Conservation (phyloP, 2,888 invertebrate genomes). For the Nasonia oneida region DNA sequence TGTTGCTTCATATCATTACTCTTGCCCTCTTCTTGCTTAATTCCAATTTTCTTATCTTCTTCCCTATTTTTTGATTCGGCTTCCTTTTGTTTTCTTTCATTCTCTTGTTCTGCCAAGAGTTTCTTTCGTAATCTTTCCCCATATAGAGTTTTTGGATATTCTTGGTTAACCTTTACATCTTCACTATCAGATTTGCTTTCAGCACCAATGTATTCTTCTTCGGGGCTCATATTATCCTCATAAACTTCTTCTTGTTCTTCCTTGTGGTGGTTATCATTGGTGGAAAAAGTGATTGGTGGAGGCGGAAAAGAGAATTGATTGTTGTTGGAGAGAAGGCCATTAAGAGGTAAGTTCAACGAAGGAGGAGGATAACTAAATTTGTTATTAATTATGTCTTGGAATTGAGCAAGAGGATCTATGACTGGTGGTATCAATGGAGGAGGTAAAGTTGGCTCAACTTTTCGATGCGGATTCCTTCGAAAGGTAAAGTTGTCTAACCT, state of each 20-base stretch:
- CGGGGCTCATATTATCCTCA: not conserved
- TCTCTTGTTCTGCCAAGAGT: not conserved
- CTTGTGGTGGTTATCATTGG: not conserved
- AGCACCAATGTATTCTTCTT: not conserved
- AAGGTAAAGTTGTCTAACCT: constrained; percentile 76
- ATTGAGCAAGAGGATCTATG: not conserved
- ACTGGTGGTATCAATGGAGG: not conserved
- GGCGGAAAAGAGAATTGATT: constrained; percentile 2
- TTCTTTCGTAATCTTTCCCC: constrained; percentile 71
- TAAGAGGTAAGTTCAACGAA: not conserved
- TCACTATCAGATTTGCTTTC: constrained; percentile 58
- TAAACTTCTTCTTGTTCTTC: not conserved
- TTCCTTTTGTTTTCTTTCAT: constrained; percentile 25
- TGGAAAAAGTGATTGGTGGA: not conserved
- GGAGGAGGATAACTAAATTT: constrained; percentile 45
- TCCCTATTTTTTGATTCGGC: constrained; percentile 28
- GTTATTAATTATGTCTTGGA: not conserved
- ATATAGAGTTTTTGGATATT: constrained; percentile 69
- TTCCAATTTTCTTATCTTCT: constrained; percentile 21
- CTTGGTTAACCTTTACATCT: constrained; percentile 59
- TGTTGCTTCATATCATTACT: not conserved
- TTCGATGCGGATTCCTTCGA: constrained; percentile 65
- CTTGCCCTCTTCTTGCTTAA: not conserved
- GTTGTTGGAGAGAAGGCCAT: not conserved
- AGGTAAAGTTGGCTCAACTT: not conserved